Evolutionary conservation across 2,113 vertebrate genomes (phyloP), one percentile per base, ranked within the genome.

Genomic region (Microcebus jonahi): DNA sequence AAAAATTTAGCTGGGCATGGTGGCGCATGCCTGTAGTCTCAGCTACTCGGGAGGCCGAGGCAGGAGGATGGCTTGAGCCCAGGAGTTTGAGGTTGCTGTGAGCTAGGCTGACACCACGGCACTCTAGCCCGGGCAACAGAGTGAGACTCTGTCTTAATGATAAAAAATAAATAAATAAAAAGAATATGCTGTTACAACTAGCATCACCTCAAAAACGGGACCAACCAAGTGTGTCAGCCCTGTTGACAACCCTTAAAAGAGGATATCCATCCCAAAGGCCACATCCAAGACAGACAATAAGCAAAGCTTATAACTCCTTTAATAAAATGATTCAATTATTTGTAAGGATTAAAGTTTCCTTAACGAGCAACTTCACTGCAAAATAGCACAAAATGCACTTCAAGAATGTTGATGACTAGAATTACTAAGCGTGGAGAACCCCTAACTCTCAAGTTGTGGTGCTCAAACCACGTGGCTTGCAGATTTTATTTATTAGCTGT

Each of bases 401-500:
- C 9, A 13, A n/a, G 81, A 48, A 57, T n/a, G n/a, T 63, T 61
- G 42, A 23, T 23, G 20, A 55, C 67, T 77, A 17, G 70, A 92
- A 45, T 36, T 8, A 25, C 0, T 11, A 15, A 53, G 2, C 84
- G 48, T 59, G 5, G 50, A 93, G 70, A 42, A n/a, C 1, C n/a
- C 94, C 4, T 11, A 15, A 36, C 79, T 12, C n/a, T 20, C 21
- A 17, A 6, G 15, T 59, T 20, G 8, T 20, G 5, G 77, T 88
- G 27, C 18, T 27, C 70, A 42, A 59, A 45, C 87, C 31, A 2
- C 2, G 21, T 48, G 4, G 23, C 18, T 1, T 59, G 5, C 36
- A 61, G 23, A 25, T 45, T 55, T 96, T 95, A 85, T 93, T 95
- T 94, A 95, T 93, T 80, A 67, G 93, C 96, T 2, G 31, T 50